Evolutionary conservation across 2,113 vertebrate genomes (phyloP), one percentile per base, ranked within the genome.

Genomic region (Halcyon malimbica): DNA sequence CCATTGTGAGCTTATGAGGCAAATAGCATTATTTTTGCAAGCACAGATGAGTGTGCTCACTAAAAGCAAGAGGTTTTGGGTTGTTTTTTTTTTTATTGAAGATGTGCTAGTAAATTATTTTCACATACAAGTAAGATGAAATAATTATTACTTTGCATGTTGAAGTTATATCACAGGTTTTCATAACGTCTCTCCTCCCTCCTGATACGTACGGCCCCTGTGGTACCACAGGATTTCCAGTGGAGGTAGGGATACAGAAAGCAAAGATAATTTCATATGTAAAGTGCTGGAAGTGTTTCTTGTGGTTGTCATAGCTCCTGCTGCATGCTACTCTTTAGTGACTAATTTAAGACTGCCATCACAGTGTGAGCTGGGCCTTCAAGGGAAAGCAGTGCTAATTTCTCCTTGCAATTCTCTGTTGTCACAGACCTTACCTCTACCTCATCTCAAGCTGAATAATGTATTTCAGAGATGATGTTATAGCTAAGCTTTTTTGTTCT

Each of bases 1-100:
- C 83, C 74, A 89, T 73, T 95, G 96, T 82, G 92, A 95, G 57
- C 89, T 94, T 90, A 65, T 82, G 91, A 96, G 70, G 83, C 92
- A 94, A 78, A 86, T 41, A 94, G 77, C 77, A 73, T 86, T 87
- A 78, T 78, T 83, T 87, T 92, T 93, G 89, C 94, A 56, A 74
- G 94, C 85, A 89, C 76, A 77, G 79, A 81, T 63, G 57, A 90
- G 18, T 13, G 19, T 57, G 65, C 31, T 85, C 92, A 82, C 86
- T 29, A 76, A 87, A 89, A 83, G 44, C 64, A 90, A 87, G 76
- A 74, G 54, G 1, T 33, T 13, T 42, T 41, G 19, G 41, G 46
- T 48, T 51, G 35, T 7, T 41, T 53, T 63, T 54, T 54, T 37
- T 67, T 60, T 51, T 24, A 21, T 46, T 31, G 41, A 57, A 51